Base-by-base conservation (phyloP, 1,140 invertebrate species). In the Drosophila punjabiensis region DNA sequence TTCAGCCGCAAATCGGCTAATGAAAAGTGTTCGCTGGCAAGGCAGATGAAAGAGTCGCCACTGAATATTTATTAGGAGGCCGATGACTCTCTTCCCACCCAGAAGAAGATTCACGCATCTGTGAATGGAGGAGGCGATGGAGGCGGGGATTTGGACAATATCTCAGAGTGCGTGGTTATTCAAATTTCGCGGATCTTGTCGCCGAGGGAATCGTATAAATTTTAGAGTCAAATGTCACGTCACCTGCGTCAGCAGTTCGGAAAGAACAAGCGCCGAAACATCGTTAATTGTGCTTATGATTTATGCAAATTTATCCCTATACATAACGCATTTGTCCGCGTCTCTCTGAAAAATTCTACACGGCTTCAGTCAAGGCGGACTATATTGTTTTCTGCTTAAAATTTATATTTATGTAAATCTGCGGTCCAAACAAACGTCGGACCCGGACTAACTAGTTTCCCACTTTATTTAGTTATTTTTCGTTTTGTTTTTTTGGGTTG, bases 271-370 rank as follows among this genome's bases (percentile, higher is more conserved):
- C 67, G 68, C 45, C 55, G 37, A 73, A 74, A 79, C 78, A 81
- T 85, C 39, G 82, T 88, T 81, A 89, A 89, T 90, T 90, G 79
- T 85, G 82, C 81, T 86, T 89, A 90, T 89, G 86, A 89, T 89
- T 89, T 89, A 89, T 89, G 86, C 86, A 90, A 89, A 89, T 89
- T 69, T 76, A 70, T 85, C 79, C 86, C 82, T 83, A 88, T 80
- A 76, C 77, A 78, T 59, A 62, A 62, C 41, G 65, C 73, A 77
- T 77, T 77, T 77, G 35, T 77, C 63, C 58, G 75, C 66, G 75
- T 70, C 75, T 79, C 60, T 30, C 37, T 14, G 28, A 48, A 5
- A 20, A 53, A 55, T 73, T 74, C 70, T 74, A 74, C 56, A 61
- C 32, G 68, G 33, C 70, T 73, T 43, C 35, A 74, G 64, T 78